Percentiles rank a stretch among this genome's conserved stretches.
These are phyloP conservation scores for Pseudobourletiella spinata DNA, from an alignment of 1,140 invertebrate species.

Conservation along the genomic window DNA sequence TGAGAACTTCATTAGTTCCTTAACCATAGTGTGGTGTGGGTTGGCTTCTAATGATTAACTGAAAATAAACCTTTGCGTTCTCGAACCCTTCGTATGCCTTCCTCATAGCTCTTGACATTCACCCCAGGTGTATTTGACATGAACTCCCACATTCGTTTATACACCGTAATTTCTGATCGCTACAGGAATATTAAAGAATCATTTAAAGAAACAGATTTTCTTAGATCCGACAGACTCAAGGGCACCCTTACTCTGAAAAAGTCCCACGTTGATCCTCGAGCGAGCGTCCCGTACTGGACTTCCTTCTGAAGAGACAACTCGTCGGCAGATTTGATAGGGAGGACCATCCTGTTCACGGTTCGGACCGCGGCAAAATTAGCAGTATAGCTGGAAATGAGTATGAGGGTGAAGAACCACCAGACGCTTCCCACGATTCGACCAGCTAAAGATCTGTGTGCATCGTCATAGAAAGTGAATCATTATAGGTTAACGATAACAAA, in stretches of 20 bases:
- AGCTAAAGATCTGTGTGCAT: slow-evolving; percentile 49
- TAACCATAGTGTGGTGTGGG: too few relatives aligned
- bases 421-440: slow-evolving; percentile 55
- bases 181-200: too few relatives aligned
- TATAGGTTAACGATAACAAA: too few relatives aligned
- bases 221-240: too few relatives aligned
- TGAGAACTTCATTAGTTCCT: too few relatives aligned
- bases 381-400: slow-evolving; percentile 60
- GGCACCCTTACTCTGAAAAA: slow-evolving; percentile 54
- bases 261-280: slow-evolving; percentile 52
- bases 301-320: slow-evolving; percentile 55
- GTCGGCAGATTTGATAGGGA: slow-evolving; percentile 55
- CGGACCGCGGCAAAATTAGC: slow-evolving; percentile 51
- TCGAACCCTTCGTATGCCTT: slow-evolving; percentile 48
- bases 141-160: slow-evolving; percentile 49
- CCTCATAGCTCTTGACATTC: slow-evolving; percentile 46
- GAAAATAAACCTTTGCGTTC: slow-evolving; percentile 42
- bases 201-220: too few relatives aligned
- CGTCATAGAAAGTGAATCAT: too few relatives aligned
- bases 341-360: slow-evolving; percentile 51
- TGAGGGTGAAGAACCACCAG: slow-evolving; percentile 65
- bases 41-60: background rate
- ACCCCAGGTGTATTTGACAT: slow-evolving; percentile 48
- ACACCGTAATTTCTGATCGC: slow-evolving; percentile 53
- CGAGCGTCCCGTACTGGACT: slow-evolving; percentile 54